A percentile compares a stretch with the other conserved stretches of the same genome.
phyloP scores from a whole-genome alignment of 2,797 vertebrate species.

The Spondyliosoma cantharus region DNA sequence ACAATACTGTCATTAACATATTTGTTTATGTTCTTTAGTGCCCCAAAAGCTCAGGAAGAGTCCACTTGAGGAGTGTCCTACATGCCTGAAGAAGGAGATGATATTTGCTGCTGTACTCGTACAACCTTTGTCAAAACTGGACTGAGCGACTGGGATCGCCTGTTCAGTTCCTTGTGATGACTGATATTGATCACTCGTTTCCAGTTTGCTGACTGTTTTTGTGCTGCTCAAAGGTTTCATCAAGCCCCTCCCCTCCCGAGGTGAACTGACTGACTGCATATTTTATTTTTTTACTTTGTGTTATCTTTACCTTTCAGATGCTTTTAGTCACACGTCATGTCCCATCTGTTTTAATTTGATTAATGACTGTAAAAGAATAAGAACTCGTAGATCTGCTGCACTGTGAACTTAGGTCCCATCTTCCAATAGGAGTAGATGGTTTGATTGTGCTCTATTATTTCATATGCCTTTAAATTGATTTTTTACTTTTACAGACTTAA shows the following conservation, averaged over 20 bases:
- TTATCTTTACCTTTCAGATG: slow-evolving; percentile 25
- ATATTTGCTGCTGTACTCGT: slow-evolving; percentile 61
- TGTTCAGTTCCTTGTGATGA: slow-evolving; percentile 27
- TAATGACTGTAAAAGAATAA: not conserved
- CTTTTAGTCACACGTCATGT: not conserved
- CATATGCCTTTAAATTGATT: not conserved
- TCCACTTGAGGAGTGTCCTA: slow-evolving; percentile 66
- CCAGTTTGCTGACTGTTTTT: slow-evolving; percentile 28
- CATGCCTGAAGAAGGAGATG: slow-evolving; percentile 23
- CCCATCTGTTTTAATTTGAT: slow-evolving; percentile 18
- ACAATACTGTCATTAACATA: too few relatives aligned
- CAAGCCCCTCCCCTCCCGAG: not conserved
- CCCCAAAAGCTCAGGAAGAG: slow-evolving; percentile 70
- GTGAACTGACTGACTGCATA: slow-evolving; percentile 42
- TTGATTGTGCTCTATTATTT: not conserved
- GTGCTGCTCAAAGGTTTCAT: slow-evolving; percentile 57
- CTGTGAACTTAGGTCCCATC: slow-evolving; percentile 16
- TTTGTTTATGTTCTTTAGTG: slow-evolving; percentile 55
- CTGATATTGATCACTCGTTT: slow-evolving; percentile 34
- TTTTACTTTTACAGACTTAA: slow-evolving; percentile 18
- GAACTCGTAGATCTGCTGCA: slow-evolving; percentile 32
- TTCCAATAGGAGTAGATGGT: slow-evolving; percentile 5
- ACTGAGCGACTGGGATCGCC: slow-evolving; percentile 15
- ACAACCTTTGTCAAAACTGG: slow-evolving; percentile 26
- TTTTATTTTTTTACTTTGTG: slow-evolving; percentile 64